Evolutionary conservation across 64 coral and sea anemone species (phyloP).

Genomic region (Stichodactyla helianthus): DNA sequence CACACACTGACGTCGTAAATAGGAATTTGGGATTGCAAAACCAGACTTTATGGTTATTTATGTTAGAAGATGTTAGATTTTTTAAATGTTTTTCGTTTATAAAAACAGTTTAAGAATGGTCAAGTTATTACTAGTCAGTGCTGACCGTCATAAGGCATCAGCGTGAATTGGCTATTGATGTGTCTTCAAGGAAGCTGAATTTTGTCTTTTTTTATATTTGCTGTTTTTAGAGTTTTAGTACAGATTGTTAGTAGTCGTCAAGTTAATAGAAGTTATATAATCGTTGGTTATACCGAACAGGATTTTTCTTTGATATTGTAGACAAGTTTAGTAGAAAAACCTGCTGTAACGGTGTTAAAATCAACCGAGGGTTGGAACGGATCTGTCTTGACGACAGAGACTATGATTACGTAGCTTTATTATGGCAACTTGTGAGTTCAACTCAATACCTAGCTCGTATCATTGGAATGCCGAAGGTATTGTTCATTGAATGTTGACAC

Average conservation of each 20-base stretch:
- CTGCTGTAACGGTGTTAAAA: background rate
- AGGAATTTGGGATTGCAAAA: slow-evolving; percentile 2
- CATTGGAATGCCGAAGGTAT: slow-evolving; percentile 1
- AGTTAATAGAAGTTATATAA: background rate
- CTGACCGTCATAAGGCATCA: background rate
- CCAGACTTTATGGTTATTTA: background rate
- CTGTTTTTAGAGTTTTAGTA: background rate
- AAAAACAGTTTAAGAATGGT: background rate
- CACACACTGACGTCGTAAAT: background rate
- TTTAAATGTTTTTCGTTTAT: background rate
- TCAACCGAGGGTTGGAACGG: background rate
- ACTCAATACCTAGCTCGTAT: background rate
- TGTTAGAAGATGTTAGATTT: background rate
- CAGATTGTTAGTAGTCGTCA: background rate
- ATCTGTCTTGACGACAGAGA: background rate
- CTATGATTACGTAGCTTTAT: slow-evolving; percentile 8
- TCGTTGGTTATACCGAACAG: background rate
- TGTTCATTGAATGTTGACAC: background rate
- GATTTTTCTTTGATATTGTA: background rate
- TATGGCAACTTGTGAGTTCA: background rate
- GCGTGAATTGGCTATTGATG: background rate
- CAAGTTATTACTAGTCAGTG: background rate
- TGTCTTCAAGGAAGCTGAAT: background rate
- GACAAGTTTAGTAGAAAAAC: background rate
- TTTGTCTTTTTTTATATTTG: background rate